Evolutionary conservation across 2,113 vertebrate species (phyloP).

Genomic region (Montifringilla adamsi): DNA sequence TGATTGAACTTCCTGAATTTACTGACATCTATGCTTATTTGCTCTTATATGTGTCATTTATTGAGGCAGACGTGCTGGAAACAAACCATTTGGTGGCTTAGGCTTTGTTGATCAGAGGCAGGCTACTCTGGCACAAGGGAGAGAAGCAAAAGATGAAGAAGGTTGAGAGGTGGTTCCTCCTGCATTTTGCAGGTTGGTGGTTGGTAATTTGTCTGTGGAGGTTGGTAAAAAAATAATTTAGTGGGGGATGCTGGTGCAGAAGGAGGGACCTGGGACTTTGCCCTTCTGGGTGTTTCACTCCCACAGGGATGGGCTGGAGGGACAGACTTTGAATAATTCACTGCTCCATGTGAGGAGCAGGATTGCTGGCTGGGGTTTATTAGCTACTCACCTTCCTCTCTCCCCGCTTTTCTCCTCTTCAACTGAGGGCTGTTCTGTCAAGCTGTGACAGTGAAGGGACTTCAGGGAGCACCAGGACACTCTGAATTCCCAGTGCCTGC

Average conservation of each 20-base stretch:
- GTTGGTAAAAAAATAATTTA: background rate
- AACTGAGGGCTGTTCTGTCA: background rate
- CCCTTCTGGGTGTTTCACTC: background rate
- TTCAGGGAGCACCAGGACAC: background rate
- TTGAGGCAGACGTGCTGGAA: background rate
- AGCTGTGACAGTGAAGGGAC: background rate
- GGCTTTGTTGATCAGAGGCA: background rate
- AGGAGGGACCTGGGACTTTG: background rate
- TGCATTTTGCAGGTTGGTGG: background rate
- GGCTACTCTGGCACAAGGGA: background rate
- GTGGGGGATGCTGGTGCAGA: background rate
- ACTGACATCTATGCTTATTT: background rate
- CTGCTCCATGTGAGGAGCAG: background rate
- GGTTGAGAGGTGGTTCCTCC: background rate
- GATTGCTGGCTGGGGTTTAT: background rate
- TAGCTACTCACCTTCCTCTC: background rate
- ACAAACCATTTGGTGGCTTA: background rate
- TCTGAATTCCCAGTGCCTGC: background rate
- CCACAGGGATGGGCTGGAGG: fast-evolving
- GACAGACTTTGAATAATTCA: background rate
- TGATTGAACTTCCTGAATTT: background rate
- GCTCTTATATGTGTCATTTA: background rate
- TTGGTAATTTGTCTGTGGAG: background rate
- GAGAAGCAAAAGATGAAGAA: background rate
- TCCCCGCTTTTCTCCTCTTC: background rate